Conservation (phyloP, 2,797 vertebrate genomes). For the Diplodus puntazzo region DNA sequence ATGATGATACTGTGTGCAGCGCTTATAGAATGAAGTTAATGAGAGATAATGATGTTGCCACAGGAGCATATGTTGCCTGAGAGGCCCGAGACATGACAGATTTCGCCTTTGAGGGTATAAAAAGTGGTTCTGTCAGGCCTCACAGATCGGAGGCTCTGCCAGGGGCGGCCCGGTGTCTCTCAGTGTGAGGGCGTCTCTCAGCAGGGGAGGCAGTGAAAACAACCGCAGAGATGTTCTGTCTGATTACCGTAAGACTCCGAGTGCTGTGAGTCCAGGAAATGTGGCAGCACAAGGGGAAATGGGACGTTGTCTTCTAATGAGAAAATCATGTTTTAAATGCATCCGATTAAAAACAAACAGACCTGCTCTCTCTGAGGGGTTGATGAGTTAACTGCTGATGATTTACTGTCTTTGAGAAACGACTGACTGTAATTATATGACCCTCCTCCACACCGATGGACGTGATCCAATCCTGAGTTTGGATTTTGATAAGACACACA, state of each 20-base stretch:
- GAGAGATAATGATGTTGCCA: conserved; percentile 62
- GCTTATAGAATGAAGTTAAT: conserved; percentile 59
- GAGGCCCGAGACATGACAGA: conserved; percentile 27
- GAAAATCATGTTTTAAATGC: conserved; percentile 40
- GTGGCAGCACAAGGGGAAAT: conserved; percentile 47
- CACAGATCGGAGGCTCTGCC: conserved; percentile 17
- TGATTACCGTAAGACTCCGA: conserved; percentile 30
- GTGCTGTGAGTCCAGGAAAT: neutral
- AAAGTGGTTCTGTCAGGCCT: conserved; percentile 34
- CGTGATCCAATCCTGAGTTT: neutral
- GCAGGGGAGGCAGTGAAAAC: conserved; percentile 54
- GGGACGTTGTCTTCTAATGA: conserved; percentile 27
- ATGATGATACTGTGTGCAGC: conserved; percentile 21
- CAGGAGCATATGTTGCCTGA: conserved; percentile 16
- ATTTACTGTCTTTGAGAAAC: conserved; percentile 13
- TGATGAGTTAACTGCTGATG: conserved; percentile 19
- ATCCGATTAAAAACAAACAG: conserved; percentile 55
- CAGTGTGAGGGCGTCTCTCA: conserved; percentile 44
- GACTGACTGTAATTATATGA: conserved; percentile 10
- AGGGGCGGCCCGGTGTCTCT: conserved; percentile 33
- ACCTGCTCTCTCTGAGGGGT: conserved; percentile 2
- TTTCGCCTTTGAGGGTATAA: conserved; percentile 22
- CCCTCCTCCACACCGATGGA: conserved; percentile 1
- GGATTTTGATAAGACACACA: conserved; percentile 14
- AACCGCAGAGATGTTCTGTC: conserved; percentile 45